Percentiles rank a stretch among this genome's conserved stretches.
These are phyloP conservation scores for Limnephilus auricula DNA, from an alignment of 2,888 invertebrate genomes.

Conservation along the genomic window DNA sequence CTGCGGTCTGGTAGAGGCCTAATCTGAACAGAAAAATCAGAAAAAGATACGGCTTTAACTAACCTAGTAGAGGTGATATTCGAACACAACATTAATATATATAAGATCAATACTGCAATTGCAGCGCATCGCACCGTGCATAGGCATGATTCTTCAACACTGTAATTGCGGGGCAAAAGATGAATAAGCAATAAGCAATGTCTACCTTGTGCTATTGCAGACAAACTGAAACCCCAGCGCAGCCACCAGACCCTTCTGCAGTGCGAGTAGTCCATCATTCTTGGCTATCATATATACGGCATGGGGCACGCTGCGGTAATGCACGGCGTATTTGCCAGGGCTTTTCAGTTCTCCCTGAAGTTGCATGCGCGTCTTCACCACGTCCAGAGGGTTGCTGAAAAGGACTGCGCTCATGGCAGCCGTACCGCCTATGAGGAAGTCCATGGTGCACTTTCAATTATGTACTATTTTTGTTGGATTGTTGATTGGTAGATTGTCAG, in stretches of 20 bases:
- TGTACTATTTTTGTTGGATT: neutral
- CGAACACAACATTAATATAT: no score
- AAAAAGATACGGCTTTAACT: no score
- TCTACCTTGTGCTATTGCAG: constrained; percentile 63
- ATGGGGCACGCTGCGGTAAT: constrained; percentile 82
- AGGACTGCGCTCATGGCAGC: constrained; percentile 82
- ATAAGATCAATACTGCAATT: no score
- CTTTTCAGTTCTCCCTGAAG: constrained; percentile 81
- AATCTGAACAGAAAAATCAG: constrained; percentile 73
- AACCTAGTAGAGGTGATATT: no score
- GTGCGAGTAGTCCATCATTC: constrained; percentile 81
- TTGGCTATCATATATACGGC: constrained; percentile 81
- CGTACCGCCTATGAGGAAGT: constrained; percentile 80
- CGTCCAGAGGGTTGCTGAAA: constrained; percentile 84
- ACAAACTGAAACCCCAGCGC: constrained; percentile 83
- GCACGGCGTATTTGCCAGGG: constrained; percentile 78
- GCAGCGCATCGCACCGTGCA: no score
- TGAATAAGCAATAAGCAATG: neutral
- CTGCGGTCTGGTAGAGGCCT: constrained; percentile 82
- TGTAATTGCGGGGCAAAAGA: no score
- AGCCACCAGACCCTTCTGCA: constrained; percentile 81
- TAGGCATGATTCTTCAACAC: no score
- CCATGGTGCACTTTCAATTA: constrained; percentile 69
- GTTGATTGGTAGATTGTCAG: neutral
- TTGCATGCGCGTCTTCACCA: constrained; percentile 85